Percentiles rank a stretch among this genome's conserved stretches.
Conservation (phyloP, 2,888 invertebrate species). For the Salticus scenicus region DNA sequence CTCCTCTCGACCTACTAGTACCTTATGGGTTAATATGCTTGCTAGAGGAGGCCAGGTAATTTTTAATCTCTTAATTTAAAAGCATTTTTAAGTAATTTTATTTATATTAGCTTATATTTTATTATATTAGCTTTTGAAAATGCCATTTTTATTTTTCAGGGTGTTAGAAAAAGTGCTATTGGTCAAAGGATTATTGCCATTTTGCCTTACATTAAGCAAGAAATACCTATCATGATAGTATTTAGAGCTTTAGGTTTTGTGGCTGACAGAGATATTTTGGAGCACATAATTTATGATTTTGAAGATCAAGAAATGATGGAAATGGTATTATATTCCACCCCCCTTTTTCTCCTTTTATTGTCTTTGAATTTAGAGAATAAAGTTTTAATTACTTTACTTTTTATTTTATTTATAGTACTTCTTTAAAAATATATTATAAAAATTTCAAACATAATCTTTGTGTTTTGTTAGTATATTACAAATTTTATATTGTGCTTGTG, state of each 20-base stretch:
- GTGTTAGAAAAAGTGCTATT: constrained; percentile 98
- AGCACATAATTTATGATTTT: constrained; percentile 99
- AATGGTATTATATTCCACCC: constrained; percentile 83
- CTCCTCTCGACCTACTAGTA: constrained; percentile 94
- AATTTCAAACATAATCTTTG: too few species aligned
- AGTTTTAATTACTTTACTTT: too few species aligned
- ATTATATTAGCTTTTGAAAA: background rate
- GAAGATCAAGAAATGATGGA: constrained; percentile 99
- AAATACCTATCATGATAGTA: constrained; percentile 99
- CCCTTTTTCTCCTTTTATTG: too few species aligned
- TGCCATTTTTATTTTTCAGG: constrained; percentile 81
- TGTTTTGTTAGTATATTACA: too few species aligned
- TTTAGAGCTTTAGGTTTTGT: constrained; percentile 99
- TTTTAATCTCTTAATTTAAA: background rate
- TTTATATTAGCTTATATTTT: background rate
- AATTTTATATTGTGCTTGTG: too few species aligned
- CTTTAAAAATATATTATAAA: too few species aligned
- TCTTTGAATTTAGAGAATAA: too few species aligned
- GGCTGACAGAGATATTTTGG: constrained; percentile 98
- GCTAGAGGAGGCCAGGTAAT: constrained; percentile 90
- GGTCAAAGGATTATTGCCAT: constrained; percentile 98
- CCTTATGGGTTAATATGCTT: constrained; percentile 99
- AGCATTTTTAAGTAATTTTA: background rate
- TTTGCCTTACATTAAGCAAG: constrained; percentile 98
- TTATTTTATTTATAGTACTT: too few species aligned